Percentiles rank a stretch among this genome's conserved stretches.
Evolutionary conservation across 2,113 vertebrate genomes (phyloP).

Genomic region (Balaeniceps rex): DNA sequence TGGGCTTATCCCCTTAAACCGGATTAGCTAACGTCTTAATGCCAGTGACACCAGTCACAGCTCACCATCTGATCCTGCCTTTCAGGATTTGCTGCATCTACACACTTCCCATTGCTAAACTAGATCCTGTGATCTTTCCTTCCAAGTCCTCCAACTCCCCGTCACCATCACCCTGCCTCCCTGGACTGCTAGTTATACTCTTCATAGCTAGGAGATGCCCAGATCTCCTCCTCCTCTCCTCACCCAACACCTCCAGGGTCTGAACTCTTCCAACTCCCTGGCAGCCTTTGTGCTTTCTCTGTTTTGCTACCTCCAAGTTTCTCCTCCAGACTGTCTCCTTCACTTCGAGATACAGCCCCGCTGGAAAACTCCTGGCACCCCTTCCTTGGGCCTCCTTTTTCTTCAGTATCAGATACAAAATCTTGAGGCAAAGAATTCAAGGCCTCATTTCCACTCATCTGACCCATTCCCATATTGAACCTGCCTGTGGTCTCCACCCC

Average conservation of each 20-base stretch:
- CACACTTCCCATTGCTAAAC: constrained; percentile 22
- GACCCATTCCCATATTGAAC: background rate
- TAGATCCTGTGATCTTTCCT: constrained; percentile 33
- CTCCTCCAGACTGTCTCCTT: background rate
- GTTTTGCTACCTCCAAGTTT: background rate
- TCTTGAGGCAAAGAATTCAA: background rate
- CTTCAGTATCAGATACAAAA: background rate
- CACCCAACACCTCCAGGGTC: background rate
- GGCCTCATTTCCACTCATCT: background rate
- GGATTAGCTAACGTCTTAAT: constrained; percentile 57
- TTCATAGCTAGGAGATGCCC: background rate
- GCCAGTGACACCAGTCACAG: constrained; percentile 61
- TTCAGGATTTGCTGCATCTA: constrained; percentile 55
- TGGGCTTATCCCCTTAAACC: constrained; percentile 62
- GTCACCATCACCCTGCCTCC: background rate
- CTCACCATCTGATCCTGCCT: constrained; percentile 62
- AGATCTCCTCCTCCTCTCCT: background rate
- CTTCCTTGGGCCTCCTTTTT: background rate
- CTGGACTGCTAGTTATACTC: background rate
- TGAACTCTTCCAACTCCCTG: background rate
- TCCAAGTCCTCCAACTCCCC: background rate
- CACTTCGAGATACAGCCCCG: background rate
- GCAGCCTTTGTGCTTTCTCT: background rate
- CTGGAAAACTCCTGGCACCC: background rate
- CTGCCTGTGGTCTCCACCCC: background rate